Percentiles rank a stretch among this genome's conserved stretches.
Conservation (phyloP, 2,888 invertebrate species). For the Chymomyza caudatula region DNA sequence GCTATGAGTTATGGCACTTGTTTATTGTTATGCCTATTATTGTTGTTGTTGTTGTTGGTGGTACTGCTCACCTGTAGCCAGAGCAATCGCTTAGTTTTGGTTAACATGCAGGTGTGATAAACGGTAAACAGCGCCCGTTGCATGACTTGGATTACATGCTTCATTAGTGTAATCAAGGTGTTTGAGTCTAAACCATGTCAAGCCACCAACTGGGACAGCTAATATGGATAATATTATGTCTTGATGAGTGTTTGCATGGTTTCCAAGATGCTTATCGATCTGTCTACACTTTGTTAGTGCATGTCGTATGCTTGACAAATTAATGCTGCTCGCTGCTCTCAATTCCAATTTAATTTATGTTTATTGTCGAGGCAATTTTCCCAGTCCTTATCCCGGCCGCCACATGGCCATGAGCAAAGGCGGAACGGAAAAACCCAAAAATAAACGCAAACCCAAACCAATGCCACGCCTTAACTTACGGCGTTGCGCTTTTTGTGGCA, state of each 20-base stretch:
- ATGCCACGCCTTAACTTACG: not conserved
- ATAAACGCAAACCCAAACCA: not conserved
- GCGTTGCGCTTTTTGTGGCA: not conserved
- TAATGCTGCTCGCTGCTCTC: slow-evolving; percentile 8
- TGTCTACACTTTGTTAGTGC: slow-evolving; percentile 24
- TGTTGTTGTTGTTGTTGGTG: not conserved
- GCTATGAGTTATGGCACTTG: slow-evolving; percentile 18
- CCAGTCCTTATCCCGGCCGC: not conserved
- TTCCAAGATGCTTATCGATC: slow-evolving; percentile 2
- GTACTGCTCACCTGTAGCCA: not conserved
- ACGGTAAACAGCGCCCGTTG: slow-evolving; percentile 14
- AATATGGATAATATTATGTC: no score
- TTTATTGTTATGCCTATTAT: not conserved
- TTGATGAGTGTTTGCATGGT: not conserved
- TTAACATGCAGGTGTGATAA: slow-evolving; percentile 54
- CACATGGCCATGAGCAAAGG: not conserved
- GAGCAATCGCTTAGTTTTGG: slow-evolving; percentile 34
- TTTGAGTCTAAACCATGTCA: not conserved
- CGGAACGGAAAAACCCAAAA: not conserved
- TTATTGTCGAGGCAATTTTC: not conserved
- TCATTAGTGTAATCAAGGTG: slow-evolving; percentile 17
- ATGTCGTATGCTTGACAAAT: slow-evolving; percentile 17
- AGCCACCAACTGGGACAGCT: not conserved
- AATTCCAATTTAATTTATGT: slow-evolving; percentile 16
- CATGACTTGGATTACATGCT: not conserved